Base-by-base conservation (phyloP, 2,797 vertebrate species). In the Pseudochirops corinnae region DNA sequence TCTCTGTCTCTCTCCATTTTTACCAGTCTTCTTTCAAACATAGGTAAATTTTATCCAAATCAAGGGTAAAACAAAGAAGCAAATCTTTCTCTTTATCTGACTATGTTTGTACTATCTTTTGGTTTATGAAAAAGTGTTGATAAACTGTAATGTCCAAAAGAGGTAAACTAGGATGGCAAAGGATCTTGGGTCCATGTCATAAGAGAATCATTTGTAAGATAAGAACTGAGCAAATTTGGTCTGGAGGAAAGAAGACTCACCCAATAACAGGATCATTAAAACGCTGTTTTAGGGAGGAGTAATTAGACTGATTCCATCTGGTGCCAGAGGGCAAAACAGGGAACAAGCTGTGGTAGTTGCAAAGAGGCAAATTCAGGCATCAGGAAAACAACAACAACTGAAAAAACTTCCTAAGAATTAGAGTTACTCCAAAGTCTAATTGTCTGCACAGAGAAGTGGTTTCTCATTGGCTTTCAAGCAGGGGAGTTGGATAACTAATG, bases 341-440 rank as follows among this genome's bases (percentile, higher is more conserved):
- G 18, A 82, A 87, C 21, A 50, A 26, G 7, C 1, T 0, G 21
- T 46, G 0, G 0, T 26, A 26, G n/a, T 24, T 87, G 21, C 21
- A 87, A 87, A 21, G 21, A 87, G 21, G 10, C 21, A 50, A 50
- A 87, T 26, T 50, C 9, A 87, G 24, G 7, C 10, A 50, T 26
- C 18, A 87, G 7, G 7, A 24, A 46, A 39, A 74, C 53, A 33
- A 57, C 5, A 7, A 57, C 26, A 57, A 57, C 4, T 9, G 26
- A 5, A 67, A 67, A 67, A 5, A 7, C 26, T 82, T 82, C 16
- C 21, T 46, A 82, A 26, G 5, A 82, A 82, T 82, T 46, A 82
- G 9, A 46, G 39, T 46, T 82, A 2, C 4, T 87, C 1, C 39
- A 11, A 50, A 50, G 24, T 46, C 18, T 31, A 46, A 74, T 74